Base-by-base conservation (phyloP, 2,797 vertebrate genomes). In the Danionella dracula region DNA sequence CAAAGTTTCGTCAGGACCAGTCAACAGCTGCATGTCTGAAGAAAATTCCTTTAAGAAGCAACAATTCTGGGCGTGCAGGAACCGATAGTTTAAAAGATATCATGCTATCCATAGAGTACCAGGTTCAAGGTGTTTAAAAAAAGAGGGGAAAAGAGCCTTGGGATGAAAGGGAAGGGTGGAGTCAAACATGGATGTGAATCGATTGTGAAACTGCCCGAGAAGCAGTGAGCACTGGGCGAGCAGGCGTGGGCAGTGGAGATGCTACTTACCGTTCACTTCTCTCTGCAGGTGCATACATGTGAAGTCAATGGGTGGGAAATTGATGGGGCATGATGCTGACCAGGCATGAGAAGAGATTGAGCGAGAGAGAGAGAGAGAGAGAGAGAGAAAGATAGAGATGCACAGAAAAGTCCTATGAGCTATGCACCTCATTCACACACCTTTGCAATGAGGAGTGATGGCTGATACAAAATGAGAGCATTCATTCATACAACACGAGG, bases 261-360 rank as follows among this genome's bases (percentile, higher is more conserved):
- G 51, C 85, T 78, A 93, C 95, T 96, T 90, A 98, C 94, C 94
- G 65, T 92, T 90, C 85, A 93, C 93, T 92, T 94, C 94, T 88
- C 85, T 94, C 83, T 97, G 95, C 82, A 97, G 93, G 82, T 98
- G 95, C 94, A 98, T 94, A 94, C 92, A 94, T 92, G 94, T 93
- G 93, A 97, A 97, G 92, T 98, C 95, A 94, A 98, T 95, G 93
- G 90, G 90, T 87, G 94, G 94, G 76, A 93, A 92, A 91, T 92
- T 93, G 89, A 92, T 89, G 90, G 92, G 91, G 87, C 90, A 92
- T 89, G 90, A 92, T 74, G 88, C 92, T 90, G 91, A 82, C 88
- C 83, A 86, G 82, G 69, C 79, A 75, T 78, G 77, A 69, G 77
- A 49, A 69, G 61, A n/a, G n/a, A n/a, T n/a, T n/a, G n/a, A n/a